phyloP scores from a whole-genome alignment of 2,113 vertebrate genomes.

The Zosterops pallidus region DNA sequence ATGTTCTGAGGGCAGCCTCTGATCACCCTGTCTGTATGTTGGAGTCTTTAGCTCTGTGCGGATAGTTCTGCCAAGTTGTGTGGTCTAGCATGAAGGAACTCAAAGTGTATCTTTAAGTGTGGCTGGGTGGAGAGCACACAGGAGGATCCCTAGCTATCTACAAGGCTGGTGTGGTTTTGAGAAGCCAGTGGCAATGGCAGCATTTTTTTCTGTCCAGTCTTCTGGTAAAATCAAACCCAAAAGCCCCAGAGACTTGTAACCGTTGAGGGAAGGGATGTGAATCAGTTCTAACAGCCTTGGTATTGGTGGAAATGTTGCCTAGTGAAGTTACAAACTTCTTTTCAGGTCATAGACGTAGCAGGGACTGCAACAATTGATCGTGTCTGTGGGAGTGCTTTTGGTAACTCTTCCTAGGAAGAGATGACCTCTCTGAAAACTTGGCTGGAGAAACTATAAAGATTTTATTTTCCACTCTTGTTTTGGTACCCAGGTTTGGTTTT shows the following conservation, averaged over 20 bases:
- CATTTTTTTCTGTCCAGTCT: background rate
- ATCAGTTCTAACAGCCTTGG: background rate
- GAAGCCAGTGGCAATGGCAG: background rate
- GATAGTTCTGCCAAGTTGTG: background rate
- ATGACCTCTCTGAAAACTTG: background rate
- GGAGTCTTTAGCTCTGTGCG: accelerated
- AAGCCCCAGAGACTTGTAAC: background rate
- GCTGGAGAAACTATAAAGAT: background rate
- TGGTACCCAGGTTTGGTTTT: background rate
- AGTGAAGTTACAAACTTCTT: background rate
- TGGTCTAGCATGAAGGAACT: background rate
- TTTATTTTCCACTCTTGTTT: background rate
- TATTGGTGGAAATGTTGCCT: background rate
- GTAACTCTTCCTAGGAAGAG: background rate
- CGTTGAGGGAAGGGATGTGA: background rate
- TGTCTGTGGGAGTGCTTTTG: background rate
- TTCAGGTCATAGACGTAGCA: background rate
- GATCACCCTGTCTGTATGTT: background rate
- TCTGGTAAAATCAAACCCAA: background rate
- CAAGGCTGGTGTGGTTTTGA: background rate
- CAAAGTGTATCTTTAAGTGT: background rate
- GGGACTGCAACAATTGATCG: background rate
- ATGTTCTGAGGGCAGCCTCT: background rate
- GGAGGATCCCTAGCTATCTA: background rate
- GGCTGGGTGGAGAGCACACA: accelerated